Evolutionary conservation across 2,113 vertebrate genomes (phyloP).

Genomic region (Natator depressus): DNA sequence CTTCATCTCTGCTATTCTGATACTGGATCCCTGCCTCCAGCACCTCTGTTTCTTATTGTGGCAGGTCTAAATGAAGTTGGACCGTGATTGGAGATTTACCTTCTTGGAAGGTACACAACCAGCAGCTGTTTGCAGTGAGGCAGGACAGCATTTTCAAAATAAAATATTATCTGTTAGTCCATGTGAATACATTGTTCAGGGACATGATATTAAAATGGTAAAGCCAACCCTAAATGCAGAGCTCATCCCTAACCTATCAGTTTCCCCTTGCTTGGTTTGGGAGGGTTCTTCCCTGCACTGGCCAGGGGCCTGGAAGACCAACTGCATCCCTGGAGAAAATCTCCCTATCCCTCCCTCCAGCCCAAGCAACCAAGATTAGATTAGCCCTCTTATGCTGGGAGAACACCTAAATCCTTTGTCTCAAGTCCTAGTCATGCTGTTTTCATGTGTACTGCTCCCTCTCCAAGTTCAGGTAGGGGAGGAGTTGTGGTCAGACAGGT

Average conservation of each 20-base stretch:
- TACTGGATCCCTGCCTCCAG: no score
- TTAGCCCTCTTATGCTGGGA: neutral
- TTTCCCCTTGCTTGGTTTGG: neutral
- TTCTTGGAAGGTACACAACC: neutral
- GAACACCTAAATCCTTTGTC: neutral
- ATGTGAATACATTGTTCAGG: neutral
- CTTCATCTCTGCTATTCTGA: no score
- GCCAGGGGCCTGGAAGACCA: neutral
- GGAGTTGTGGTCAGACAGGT: no score
- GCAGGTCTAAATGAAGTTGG: neutral
- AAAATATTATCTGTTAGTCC: neutral
- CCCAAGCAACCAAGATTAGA: neutral
- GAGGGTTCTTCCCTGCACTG: neutral
- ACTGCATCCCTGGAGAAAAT: neutral
- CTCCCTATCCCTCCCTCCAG: neutral
- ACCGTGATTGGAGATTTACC: neutral
- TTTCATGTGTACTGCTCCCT: neutral
- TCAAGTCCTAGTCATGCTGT: neutral
- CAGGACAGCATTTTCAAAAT: neutral
- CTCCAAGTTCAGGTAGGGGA: no score
- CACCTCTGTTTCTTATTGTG: neutral
- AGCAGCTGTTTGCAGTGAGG: neutral
- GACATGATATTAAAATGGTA: neutral
- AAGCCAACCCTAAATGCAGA: neutral
- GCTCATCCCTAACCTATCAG: neutral